Evolutionary conservation across 2,113 vertebrate species (phyloP).

Genomic region (Toxostoma redivivum): DNA sequence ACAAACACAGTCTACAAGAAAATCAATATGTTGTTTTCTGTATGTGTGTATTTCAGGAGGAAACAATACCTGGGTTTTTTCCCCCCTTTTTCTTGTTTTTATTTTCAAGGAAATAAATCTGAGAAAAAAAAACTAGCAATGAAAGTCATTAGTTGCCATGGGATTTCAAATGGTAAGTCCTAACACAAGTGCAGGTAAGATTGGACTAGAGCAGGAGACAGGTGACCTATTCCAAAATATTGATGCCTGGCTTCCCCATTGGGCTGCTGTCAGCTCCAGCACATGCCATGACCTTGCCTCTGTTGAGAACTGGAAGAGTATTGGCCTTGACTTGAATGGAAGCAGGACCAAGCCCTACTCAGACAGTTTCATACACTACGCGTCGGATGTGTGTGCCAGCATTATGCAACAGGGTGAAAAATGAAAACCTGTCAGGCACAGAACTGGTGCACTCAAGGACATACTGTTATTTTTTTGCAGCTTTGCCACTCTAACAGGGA

Average conservation of each 20-base stretch:
- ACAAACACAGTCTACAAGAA: neutral
- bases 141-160: neutral
- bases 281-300: neutral
- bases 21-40: neutral
- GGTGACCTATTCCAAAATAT: neutral
- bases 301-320: neutral
- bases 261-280: neutral
- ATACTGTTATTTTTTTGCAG: slow-evolving; percentile 50
- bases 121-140: neutral
- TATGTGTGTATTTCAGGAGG: neutral
- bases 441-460: slow-evolving; percentile 51
- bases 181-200: neutral
- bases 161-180: neutral
- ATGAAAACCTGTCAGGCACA: slow-evolving; percentile 36
- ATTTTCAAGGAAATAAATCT: neutral
- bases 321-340: slow-evolving; percentile 8
- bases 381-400: neutral
- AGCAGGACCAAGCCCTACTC: neutral
- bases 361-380: neutral
- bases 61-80: neutral
- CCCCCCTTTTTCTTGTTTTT: neutral
- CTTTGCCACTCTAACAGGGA: slow-evolving; percentile 8
- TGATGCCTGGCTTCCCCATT: neutral
- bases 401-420: slow-evolving; percentile 44
- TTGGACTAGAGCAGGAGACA: neutral